These are phyloP conservation scores for Conger conger DNA, from an alignment of 2,113 vertebrate genomes.

Conservation along the genomic window DNA sequence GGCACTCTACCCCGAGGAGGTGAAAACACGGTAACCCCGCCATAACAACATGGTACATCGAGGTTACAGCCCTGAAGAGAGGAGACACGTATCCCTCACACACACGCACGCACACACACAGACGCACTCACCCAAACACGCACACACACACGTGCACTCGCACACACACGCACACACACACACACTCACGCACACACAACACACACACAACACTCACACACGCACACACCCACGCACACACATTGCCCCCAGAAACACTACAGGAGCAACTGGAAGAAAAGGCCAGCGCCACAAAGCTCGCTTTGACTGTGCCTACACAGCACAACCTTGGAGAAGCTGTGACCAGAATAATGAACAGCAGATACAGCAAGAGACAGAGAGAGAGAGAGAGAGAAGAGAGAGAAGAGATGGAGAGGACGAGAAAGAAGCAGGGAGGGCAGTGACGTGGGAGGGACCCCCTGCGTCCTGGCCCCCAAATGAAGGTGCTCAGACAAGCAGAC, in stretches of 20 bases:
- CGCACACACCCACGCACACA: not conserved
- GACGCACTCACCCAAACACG: not conserved
- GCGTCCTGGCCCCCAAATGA: slow-evolving; percentile 8
- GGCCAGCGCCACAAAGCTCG: not conserved
- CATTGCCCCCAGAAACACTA: not conserved
- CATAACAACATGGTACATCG: not conserved
- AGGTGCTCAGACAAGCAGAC: slow-evolving; percentile 40
- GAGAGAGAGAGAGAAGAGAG: not conserved
- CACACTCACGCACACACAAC: not conserved
- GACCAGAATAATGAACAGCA: slow-evolving; percentile 13
- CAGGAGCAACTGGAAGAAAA: not conserved
- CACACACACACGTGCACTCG: not conserved
- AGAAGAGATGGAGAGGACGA: not conserved
- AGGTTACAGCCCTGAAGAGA: not conserved
- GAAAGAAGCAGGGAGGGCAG: not conserved
- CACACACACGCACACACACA: not conserved
- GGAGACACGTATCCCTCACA: not conserved
- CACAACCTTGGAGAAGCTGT: not conserved
- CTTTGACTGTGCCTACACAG: slow-evolving; percentile 9
- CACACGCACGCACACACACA: not conserved
- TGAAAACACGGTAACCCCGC: slow-evolving; percentile 20
- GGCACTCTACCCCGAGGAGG: slow-evolving; percentile 45
- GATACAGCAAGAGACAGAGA: slow-evolving; percentile 11
- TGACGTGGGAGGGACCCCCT: not conserved
- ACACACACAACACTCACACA: not conserved